Percentiles rank a stretch among this genome's conserved stretches.
phyloP scores from a whole-genome alignment of 2,888 invertebrate genomes.

The Limnephilus auricula region DNA sequence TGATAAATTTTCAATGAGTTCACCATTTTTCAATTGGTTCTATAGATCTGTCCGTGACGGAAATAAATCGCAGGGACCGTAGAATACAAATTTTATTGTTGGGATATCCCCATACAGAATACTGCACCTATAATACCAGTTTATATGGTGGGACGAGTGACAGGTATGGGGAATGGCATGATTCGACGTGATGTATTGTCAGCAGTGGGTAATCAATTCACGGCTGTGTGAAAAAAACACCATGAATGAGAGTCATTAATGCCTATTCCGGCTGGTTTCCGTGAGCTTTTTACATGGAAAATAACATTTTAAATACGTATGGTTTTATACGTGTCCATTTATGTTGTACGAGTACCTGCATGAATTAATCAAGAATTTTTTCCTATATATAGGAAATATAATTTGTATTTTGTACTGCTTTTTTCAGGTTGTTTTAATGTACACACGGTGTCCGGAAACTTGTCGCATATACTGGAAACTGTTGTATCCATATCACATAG shows the following conservation, averaged over 20 bases:
- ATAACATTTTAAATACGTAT: not conserved
- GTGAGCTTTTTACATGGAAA: not conserved
- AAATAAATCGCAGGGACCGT: conserved; percentile 2
- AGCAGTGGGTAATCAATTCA: not conserved
- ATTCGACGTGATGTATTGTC: not conserved
- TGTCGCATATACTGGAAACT: too few species aligned
- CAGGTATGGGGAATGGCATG: not conserved
- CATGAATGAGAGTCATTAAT: not conserved
- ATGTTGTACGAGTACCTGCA: not conserved
- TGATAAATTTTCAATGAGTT: conserved; percentile 2
- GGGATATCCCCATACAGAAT: not conserved
- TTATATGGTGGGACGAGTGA: not conserved
- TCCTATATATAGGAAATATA: too few species aligned
- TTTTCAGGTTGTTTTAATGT: not conserved
- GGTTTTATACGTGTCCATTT: not conserved
- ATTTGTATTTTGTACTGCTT: not conserved
- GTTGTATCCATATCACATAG: too few species aligned
- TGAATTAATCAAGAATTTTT: not conserved
- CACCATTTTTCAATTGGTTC: conserved; percentile 21
- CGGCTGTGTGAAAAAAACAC: conserved; percentile 5
- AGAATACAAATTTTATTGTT: not conserved
- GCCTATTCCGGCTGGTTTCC: not conserved
- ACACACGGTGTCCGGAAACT: too few species aligned
- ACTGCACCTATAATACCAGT: not conserved
- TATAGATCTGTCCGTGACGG: conserved; percentile 10